Conservation (phyloP, 2,113 vertebrate genomes). For the Gymnarchus niloticus region DNA sequence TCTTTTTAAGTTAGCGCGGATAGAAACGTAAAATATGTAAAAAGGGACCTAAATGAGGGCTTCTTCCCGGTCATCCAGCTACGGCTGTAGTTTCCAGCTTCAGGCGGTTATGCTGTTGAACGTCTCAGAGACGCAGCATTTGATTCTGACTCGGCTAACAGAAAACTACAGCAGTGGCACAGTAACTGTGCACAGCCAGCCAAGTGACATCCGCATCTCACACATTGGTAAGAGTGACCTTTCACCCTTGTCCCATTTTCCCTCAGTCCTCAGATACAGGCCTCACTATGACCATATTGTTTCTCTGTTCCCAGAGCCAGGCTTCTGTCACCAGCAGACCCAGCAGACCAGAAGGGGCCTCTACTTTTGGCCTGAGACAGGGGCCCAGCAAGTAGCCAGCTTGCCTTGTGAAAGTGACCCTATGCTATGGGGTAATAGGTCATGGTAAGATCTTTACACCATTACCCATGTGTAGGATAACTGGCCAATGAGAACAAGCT, state of each 20-base stretch:
- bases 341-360: conserved; percentile 43
- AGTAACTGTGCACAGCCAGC: not conserved
- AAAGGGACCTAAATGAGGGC: no score
- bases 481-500: no score
- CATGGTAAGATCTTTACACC: conserved; percentile 51
- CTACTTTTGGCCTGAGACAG: conserved; percentile 53
- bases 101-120: not conserved
- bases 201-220: not conserved
- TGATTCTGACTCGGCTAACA: not conserved
- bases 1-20: not conserved
- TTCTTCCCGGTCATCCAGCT: not conserved
- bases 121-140: not conserved
- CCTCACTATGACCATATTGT: not conserved
- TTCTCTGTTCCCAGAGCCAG: conserved; percentile 41
- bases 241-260: not conserved
- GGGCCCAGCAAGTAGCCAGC: conserved; percentile 36
- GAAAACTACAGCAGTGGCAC: not conserved
- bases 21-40: not conserved
- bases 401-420: conserved; percentile 49
- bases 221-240: not conserved
- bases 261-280: not conserved
- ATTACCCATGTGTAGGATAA: no score
- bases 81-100: conserved; percentile 1
- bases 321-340: conserved; percentile 43
- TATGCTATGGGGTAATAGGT: conserved; percentile 42